Percentiles rank a stretch among this genome's conserved stretches.
These are phyloP conservation scores for Papilio helenus DNA, from an alignment of 1,140 invertebrate species.

Conservation along the genomic window DNA sequence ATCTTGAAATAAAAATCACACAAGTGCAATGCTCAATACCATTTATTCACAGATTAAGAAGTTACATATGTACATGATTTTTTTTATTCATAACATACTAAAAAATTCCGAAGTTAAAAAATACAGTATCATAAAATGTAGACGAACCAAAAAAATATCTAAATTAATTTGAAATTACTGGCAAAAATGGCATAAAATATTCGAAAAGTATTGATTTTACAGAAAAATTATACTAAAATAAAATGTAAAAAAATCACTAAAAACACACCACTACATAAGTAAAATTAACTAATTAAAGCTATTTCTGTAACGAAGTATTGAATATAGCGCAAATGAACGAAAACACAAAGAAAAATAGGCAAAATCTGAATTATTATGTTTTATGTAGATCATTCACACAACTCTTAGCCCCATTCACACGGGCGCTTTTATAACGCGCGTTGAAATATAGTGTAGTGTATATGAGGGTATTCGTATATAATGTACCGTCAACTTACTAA, in stretches of 20 bases:
- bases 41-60: conserved; percentile 53
- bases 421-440: too few relatives aligned
- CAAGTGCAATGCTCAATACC: conserved; percentile 52
- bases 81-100: conserved; percentile 31
- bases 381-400: neutral
- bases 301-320: neutral
- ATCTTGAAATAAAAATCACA: conserved; percentile 33
- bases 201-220: neutral
- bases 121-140: conserved; percentile 33
- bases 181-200: conserved; percentile 6
- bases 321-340: neutral
- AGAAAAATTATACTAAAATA: neutral
- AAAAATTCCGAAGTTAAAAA: neutral
- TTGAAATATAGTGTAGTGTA: too few relatives aligned
- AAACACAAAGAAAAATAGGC: neutral
- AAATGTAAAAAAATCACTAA: neutral
- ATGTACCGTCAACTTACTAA: too few relatives aligned
- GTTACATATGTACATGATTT: conserved; percentile 40
- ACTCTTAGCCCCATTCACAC: neutral
- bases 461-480: too few relatives aligned
- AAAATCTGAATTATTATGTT: neutral
- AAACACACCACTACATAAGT: neutral
- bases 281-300: conserved; percentile 33
- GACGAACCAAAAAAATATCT: neutral
- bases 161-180: neutral